Percentiles rank a stretch among this genome's conserved stretches.
phyloP scores from a whole-genome alignment of 2,113 vertebrate species.

The Brachionichthys hirsutus region DNA sequence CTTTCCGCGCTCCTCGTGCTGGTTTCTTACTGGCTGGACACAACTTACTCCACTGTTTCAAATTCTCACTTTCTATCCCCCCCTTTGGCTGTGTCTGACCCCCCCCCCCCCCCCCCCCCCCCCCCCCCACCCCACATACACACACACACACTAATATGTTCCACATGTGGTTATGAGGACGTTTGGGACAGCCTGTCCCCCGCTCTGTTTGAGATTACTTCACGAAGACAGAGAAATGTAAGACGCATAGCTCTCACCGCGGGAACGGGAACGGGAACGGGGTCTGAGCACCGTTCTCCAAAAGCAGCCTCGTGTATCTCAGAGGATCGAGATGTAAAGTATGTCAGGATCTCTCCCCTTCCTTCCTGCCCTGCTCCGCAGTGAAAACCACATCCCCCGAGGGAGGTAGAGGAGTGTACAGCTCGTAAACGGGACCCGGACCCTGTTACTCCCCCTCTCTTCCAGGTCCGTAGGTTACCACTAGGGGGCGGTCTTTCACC shows the following conservation, averaged over 20 bases:
- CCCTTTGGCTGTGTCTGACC: background rate
- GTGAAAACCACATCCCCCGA: constrained; percentile 14
- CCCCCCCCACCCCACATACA: constrained; percentile 17
- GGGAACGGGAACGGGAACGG: constrained; percentile 2
- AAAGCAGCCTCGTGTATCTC: too few relatives aligned
- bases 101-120: constrained; percentile 35
- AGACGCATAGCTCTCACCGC: constrained; percentile 33
- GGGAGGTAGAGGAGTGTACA: constrained; percentile 11
- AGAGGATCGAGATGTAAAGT: too few relatives aligned
- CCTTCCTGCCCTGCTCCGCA: constrained; percentile 22
- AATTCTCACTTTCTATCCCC: constrained; percentile 47
- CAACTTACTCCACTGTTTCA: constrained; percentile 60
- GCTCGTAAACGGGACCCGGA: constrained; percentile 11
- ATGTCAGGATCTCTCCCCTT: background rate
- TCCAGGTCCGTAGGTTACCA: constrained; percentile 23
- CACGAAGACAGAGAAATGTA: constrained; percentile 21
- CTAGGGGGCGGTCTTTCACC: constrained; percentile 64
- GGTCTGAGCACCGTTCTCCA: background rate
- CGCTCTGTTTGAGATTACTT: constrained; percentile 23
- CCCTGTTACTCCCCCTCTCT: too few relatives aligned
- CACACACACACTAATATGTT: constrained; percentile 41
- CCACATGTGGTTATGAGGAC: constrained; percentile 60
- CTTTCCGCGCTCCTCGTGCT: constrained; percentile 26
- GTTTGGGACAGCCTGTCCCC: constrained; percentile 27
- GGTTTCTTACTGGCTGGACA: constrained; percentile 61